Evolutionary conservation across 2,113 vertebrate species (phyloP), one percentile per base, ranked within the genome.

Genomic region (Dunckerocampus dactyliophorus): DNA sequence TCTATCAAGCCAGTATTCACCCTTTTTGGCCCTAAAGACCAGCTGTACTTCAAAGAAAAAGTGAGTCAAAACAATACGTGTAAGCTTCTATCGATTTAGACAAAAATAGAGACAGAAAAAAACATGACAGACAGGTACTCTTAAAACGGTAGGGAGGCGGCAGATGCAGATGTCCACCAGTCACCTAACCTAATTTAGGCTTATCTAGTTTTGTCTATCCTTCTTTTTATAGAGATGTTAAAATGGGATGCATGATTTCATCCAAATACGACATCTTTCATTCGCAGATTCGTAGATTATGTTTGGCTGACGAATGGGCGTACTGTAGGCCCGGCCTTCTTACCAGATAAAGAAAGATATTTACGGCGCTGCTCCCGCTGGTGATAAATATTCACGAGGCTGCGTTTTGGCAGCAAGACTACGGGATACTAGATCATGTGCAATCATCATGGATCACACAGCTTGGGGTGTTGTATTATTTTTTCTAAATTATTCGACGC

Each of bases 351-450:
- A 70, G 62, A 20, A 11, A 12, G 37, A 37, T 56, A 61, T 72
- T 63, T 69, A 62, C 65, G 69, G 34, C 19, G 20, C 53, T 59
- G n/a, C 53, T 55, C 16, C 20, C 20, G 11, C 19, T 60, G n/a
- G 12, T 66, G 61, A 67, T 70, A 65, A 63, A 67, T 75, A 55
- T 43, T 65, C 54, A 72, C 31, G 56, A 65, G 43, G 20, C 11
- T 47, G 9, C 46, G 17, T n/a, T 15, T 64, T 59, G 28, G 56
- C 59, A 54, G 51, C 48, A 16, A 67, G 50, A 62, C 51, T 37
- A 53, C 64, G 71, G 52, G 11, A 67, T 56, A 42, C 17, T 46
- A 47, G 69, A 67, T 43, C 59, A 68, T 75, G 63, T 63, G 50
- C 50, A 72, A 54, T 72, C 50, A 51, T 66, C 47, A 52, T 52